Conservation (phyloP, 2,797 vertebrate species). For the Melanogrammus aeglefinus region DNA sequence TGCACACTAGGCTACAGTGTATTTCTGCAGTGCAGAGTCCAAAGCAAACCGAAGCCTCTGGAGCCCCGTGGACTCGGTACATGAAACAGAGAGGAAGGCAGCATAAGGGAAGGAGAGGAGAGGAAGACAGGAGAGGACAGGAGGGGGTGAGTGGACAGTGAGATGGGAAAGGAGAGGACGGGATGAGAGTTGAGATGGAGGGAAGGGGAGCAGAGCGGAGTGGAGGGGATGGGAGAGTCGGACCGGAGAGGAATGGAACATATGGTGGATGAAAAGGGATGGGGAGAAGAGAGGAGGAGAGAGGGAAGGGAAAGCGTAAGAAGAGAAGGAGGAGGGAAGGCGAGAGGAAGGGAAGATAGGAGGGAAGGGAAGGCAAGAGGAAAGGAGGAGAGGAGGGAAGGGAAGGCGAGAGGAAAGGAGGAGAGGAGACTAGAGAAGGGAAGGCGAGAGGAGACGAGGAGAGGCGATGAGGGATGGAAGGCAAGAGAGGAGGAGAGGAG, state of each 20-base stretch:
- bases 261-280: conserved; percentile 4
- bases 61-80: conserved; percentile 30
- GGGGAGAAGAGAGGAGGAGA: not conserved
- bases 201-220: not conserved
- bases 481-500: conserved; percentile 1
- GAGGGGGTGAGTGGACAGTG: not conserved
- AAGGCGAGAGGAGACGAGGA: not conserved
- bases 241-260: conserved; percentile 1
- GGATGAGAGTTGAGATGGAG: not conserved
- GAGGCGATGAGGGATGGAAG: not conserved
- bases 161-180: not conserved
- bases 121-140: not conserved
- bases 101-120: not conserved
- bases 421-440: not conserved
- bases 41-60: conserved; percentile 44
- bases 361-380: not conserved
- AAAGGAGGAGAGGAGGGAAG: too few relatives aligned
- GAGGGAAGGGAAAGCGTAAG: not conserved
- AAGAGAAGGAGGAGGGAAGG: not conserved
- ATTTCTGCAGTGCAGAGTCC: conserved; percentile 51
- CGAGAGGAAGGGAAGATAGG: not conserved
- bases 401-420: not conserved
- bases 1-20: conserved; percentile 31
- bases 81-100: not conserved
- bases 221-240: not conserved